Evolutionary conservation across 2,797 vertebrate species (phyloP).

Genomic region (Hydrophis major): DNA sequence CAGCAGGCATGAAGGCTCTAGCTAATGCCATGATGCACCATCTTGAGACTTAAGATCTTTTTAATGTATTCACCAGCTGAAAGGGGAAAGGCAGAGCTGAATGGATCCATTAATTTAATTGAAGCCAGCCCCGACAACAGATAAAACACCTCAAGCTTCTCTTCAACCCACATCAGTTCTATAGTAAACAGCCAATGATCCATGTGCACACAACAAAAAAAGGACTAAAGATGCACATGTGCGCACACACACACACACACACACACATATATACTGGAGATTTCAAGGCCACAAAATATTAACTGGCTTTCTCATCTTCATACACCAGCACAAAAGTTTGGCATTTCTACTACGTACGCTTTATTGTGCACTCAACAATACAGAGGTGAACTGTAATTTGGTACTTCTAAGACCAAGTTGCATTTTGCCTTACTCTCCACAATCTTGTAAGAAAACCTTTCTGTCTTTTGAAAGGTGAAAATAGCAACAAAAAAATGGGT

Average conservation of each 20-base stretch:
- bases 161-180: conserved; percentile 84
- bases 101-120: conserved; percentile 99
- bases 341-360: conserved; percentile 58
- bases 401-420: conserved; percentile 61
- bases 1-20: conserved; percentile 76
- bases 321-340: conserved; percentile 65
- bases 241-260: conserved; percentile 47
- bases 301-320: conserved; percentile 67
- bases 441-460: conserved; percentile 48
- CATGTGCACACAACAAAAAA: conserved; percentile 69
- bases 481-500: conserved; percentile 29
- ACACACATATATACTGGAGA: conserved; percentile 71
- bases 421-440: conserved; percentile 51
- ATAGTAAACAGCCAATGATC: conserved; percentile 93
- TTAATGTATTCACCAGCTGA: conserved; percentile 97
- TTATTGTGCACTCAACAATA: conserved; percentile 68
- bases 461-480: conserved; percentile 45
- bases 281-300: conserved; percentile 88
- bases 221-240: conserved; percentile 48
- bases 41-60: conserved; percentile 98
- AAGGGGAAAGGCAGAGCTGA: conserved; percentile 89
- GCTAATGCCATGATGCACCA: conserved; percentile 93
- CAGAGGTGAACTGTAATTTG: conserved; percentile 73
- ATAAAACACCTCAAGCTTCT: conserved; percentile 96
- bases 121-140: conserved; percentile 94